These are phyloP conservation scores for Epinotia bilunana DNA, from an alignment of 2,888 invertebrate species.

Conservation along the genomic window DNA sequence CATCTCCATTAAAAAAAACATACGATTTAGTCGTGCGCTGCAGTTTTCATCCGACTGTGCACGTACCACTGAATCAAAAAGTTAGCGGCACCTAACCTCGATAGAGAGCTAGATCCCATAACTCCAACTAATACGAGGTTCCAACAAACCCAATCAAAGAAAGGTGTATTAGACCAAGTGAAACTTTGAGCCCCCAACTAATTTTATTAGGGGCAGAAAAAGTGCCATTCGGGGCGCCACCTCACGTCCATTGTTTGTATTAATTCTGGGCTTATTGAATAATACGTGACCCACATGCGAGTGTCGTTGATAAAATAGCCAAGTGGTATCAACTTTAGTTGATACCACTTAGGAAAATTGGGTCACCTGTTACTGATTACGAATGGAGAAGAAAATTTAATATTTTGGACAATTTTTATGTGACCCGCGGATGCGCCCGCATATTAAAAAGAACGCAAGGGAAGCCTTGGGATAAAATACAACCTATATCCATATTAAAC, in stretches of 20 bases:
- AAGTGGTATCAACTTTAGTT: too few relatives aligned
- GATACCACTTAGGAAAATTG: slow-evolving; percentile 44
- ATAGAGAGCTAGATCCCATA: background rate
- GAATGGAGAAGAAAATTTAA: slow-evolving; percentile 24
- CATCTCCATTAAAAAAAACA: background rate
- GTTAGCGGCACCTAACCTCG: background rate
- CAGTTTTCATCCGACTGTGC: background rate
- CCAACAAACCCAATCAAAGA: slow-evolving; percentile 39
- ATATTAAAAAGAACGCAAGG: too few relatives aligned
- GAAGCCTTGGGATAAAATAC: too few relatives aligned
- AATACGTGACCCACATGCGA: slow-evolving; percentile 47
- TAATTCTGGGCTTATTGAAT: slow-evolving; percentile 49
- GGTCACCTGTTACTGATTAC: slow-evolving; percentile 34
- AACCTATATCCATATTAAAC: too few relatives aligned
- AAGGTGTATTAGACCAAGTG: slow-evolving; percentile 27
- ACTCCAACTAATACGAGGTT: slow-evolving; percentile 12
- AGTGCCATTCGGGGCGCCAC: slow-evolving; percentile 38
- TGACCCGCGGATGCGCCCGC: background rate
- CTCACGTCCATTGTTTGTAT: slow-evolving; percentile 46
- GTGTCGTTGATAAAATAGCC: slow-evolving; percentile 39
- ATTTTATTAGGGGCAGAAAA: slow-evolving; percentile 44
- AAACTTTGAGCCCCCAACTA: slow-evolving; percentile 26
- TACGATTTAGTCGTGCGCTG: background rate
- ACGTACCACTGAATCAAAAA: slow-evolving; percentile 1
- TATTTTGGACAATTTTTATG: background rate